A percentile compares a stretch with the other conserved stretches of the same genome.
Conservation (phyloP, 2,888 invertebrate genomes). For the Choristoneura rosaceana region DNA sequence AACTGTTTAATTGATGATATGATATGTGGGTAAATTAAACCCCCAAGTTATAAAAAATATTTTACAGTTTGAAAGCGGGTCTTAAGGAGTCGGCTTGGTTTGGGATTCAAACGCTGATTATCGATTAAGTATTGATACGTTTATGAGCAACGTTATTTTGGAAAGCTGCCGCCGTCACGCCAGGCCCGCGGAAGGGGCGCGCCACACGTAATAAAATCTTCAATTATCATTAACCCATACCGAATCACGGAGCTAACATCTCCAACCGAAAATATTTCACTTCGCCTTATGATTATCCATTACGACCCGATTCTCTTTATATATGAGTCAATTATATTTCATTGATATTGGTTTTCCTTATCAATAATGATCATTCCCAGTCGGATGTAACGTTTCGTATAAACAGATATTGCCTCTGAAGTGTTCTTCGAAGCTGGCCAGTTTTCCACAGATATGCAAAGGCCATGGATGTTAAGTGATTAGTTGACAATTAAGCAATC, state of each 20-base stretch:
- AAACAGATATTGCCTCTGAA: slow-evolving; percentile 1
- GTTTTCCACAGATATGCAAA: slow-evolving; percentile 17
- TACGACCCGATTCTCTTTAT: slow-evolving; percentile 32
- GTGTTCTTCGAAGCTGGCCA: slow-evolving; percentile 16
- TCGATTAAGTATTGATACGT: slow-evolving; percentile 42
- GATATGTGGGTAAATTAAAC: slow-evolving; percentile 30
- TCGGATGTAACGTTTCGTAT: slow-evolving; percentile 15
- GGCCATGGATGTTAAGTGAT: slow-evolving; percentile 13
- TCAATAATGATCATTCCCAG: slow-evolving; percentile 14
- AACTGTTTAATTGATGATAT: slow-evolving; percentile 12
- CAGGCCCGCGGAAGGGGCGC: slow-evolving; percentile 40
- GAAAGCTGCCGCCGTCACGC: slow-evolving; percentile 46
- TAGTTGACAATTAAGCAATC: slow-evolving; percentile 38
- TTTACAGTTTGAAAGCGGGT: slow-evolving; percentile 18
- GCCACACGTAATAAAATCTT: slow-evolving; percentile 45
- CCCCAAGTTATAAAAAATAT: slow-evolving; percentile 27
- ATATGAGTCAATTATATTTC: slow-evolving; percentile 36
- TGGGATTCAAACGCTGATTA: slow-evolving; percentile 37
- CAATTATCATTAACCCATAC: slow-evolving; percentile 42
- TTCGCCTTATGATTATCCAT: slow-evolving; percentile 37
- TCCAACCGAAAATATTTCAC: slow-evolving; percentile 40
- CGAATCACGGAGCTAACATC: slow-evolving; percentile 18
- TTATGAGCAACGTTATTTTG: slow-evolving; percentile 43
- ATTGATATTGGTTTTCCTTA: slow-evolving; percentile 38
- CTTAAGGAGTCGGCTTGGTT: slow-evolving; percentile 25